phyloP scores from a whole-genome alignment of 2,113 vertebrate genomes.

The Polypterus senegalus region DNA sequence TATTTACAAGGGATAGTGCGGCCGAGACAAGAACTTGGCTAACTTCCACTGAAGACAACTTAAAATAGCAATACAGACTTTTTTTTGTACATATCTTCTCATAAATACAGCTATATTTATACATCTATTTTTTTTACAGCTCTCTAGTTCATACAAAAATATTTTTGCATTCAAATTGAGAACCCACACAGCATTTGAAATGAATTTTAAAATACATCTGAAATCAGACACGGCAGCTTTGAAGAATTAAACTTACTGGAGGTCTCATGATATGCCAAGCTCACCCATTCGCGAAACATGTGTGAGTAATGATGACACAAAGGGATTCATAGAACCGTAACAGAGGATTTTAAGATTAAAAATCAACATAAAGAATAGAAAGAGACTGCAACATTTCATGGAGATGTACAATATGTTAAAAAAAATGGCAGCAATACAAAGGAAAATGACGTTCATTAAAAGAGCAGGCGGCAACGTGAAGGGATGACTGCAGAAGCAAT shows the following conservation, averaged over 20 bases:
- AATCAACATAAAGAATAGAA: background rate
- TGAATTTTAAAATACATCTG: slow-evolving; percentile 9
- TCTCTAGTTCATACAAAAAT: slow-evolving; percentile 22
- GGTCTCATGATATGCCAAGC: slow-evolving; percentile 7
- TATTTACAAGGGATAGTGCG: slow-evolving; percentile 49
- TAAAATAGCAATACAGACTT: slow-evolving; percentile 8
- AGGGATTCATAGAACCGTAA: background rate
- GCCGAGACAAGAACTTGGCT: background rate
- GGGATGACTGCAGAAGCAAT: too few species aligned
- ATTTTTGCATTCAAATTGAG: slow-evolving; percentile 21
- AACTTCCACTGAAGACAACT: background rate
- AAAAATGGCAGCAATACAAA: background rate
- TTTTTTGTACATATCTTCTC: slow-evolving; percentile 19
- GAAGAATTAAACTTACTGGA: slow-evolving; percentile 8
- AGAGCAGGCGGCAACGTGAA: too few species aligned
- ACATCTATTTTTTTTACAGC: slow-evolving; percentile 39
- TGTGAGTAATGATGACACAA: slow-evolving; percentile 8
- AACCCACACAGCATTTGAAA: slow-evolving; percentile 12
- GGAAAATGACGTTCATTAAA: background rate
- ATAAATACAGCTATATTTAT: slow-evolving; percentile 81
- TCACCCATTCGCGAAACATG: slow-evolving; percentile 8
- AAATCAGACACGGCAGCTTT: slow-evolving; percentile 11
- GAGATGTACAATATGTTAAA: background rate
- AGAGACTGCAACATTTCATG: background rate
- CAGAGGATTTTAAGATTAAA: background rate